These are phyloP conservation scores for Hydropsyche tenuis DNA, from an alignment of 1,140 invertebrate species.

Conservation along the genomic window DNA sequence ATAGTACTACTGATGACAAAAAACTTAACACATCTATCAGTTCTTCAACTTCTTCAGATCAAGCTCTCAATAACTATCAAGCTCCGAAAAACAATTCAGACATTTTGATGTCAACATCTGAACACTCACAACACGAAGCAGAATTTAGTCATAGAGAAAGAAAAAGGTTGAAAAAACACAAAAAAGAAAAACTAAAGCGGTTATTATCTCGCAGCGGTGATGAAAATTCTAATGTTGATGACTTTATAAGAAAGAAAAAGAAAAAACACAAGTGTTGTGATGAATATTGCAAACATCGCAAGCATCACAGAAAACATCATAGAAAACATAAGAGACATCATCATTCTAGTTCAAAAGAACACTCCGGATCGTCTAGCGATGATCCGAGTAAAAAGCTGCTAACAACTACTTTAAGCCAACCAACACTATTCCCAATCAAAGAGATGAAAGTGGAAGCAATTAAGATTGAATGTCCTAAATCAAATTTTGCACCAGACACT, in stretches of 20 bases:
- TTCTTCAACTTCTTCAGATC: constrained; percentile 46
- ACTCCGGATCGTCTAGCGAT: constrained; percentile 80
- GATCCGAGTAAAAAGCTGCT: constrained; percentile 53
- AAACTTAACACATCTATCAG: constrained; percentile 50
- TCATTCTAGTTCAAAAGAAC: constrained; percentile 81
- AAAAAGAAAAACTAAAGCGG: constrained; percentile 70
- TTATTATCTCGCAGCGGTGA: constrained; percentile 58
- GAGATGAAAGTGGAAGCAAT: constrained; percentile 28
- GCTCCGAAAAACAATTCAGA: constrained; percentile 35
- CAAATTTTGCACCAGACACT: neutral
- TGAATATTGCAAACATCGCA: constrained; percentile 73
- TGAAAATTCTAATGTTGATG: constrained; percentile 54
- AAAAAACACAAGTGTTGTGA: constrained; percentile 75
- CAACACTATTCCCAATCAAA: constrained; percentile 38
- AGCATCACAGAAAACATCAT: constrained; percentile 74
- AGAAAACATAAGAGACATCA: constrained; percentile 80
- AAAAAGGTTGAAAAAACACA: constrained; percentile 74
- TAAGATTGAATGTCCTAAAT: neutral
- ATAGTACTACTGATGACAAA: constrained; percentile 64
- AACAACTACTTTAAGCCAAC: constrained; percentile 34
- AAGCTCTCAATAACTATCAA: constrained; percentile 37
- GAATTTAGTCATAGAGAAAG: constrained; percentile 66
- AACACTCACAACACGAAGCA: constrained; percentile 49
- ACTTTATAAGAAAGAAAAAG: constrained; percentile 68
- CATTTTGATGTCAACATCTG: constrained; percentile 43